phyloP scores from a whole-genome alignment of 2,113 vertebrate genomes.

The Microtus montanus region DNA sequence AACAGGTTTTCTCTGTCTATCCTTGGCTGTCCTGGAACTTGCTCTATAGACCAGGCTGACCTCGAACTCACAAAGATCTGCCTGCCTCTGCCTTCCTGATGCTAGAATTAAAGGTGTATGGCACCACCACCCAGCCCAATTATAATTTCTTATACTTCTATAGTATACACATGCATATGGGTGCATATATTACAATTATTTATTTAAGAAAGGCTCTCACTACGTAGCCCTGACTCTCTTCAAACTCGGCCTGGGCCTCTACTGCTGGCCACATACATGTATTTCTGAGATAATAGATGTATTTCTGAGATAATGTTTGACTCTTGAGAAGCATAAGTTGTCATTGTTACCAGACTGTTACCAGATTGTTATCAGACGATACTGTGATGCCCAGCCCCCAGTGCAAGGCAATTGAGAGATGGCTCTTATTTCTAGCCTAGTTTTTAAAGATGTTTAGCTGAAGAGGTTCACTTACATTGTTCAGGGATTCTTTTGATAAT shows the following conservation, averaged over 20 bases:
- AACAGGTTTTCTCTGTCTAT: background rate
- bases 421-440: background rate
- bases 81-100: background rate
- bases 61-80: background rate
- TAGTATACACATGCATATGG: background rate
- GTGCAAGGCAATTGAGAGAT: background rate
- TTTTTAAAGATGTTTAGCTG: conserved; percentile 6
- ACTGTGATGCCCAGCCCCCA: background rate
- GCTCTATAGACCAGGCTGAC: background rate
- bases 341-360: background rate
- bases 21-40: background rate
- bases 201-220: background rate
- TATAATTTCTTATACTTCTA: background rate
- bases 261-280: background rate
- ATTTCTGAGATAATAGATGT: background rate
- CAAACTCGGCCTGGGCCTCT: background rate
- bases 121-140: background rate
- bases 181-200: background rate
- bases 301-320: background rate
- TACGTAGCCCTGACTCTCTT: background rate
- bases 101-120: background rate
- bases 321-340: background rate
- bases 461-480: background rate
- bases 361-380: too few species aligned
- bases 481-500: conserved; percentile 16